phyloP scores from a whole-genome alignment of 2,888 invertebrate genomes.

The Agriotes lineatus region DNA sequence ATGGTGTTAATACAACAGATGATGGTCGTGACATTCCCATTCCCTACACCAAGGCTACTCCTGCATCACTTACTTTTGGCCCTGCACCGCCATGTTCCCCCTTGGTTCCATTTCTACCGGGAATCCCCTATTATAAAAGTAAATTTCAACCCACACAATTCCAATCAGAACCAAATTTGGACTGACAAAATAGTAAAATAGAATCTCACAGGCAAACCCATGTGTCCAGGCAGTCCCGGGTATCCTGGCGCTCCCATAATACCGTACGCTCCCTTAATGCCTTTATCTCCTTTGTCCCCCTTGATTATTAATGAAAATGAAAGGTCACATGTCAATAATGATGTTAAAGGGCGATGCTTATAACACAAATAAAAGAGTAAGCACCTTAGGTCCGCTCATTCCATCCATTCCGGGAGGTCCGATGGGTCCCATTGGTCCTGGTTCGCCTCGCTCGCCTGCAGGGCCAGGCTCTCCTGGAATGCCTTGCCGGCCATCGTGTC shows the following conservation, averaged over 20 bases:
- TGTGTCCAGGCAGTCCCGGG: constrained; percentile 68
- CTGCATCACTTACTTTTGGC: constrained; percentile 35
- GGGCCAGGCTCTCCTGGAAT: constrained; percentile 77
- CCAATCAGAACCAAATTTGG: constrained; percentile 25
- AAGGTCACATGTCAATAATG: constrained; percentile 23
- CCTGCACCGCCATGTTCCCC: constrained; percentile 58
- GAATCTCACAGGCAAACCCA: constrained; percentile 68
- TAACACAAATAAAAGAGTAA: constrained; percentile 4
- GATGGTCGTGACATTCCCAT: not conserved
- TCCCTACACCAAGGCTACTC: not conserved
- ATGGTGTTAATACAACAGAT: not conserved
- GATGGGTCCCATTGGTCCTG: constrained; percentile 78
- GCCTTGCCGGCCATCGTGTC: constrained; percentile 87
- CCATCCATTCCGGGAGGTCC: constrained; percentile 82
- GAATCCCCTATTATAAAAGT: constrained; percentile 60
- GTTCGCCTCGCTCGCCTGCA: constrained; percentile 75
- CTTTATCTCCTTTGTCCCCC: constrained; percentile 56
- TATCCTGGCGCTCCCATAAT: constrained; percentile 66
- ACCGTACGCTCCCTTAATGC: constrained; percentile 66
- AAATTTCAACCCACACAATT: not conserved
- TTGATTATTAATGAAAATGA: constrained; percentile 35
- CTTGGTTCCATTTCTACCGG: constrained; percentile 66
- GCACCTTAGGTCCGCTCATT: constrained; percentile 80
- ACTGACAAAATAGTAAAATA: no score
- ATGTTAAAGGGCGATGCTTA: not conserved